Conservation (phyloP, 2,888 invertebrate genomes). For the Drosophila prostipennis region DNA sequence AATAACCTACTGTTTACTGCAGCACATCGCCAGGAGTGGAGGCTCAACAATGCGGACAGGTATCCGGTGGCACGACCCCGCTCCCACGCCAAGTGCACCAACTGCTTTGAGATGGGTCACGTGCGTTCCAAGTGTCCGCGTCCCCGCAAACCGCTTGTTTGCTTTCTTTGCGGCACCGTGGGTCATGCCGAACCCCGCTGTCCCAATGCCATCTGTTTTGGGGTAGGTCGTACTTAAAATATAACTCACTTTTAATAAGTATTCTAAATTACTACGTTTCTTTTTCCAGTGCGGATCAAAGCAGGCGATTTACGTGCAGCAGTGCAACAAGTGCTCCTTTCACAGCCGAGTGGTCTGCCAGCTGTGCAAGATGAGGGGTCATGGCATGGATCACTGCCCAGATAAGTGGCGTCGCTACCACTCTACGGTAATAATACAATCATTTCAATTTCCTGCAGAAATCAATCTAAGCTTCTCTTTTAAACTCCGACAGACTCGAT, state of each 20-base stretch:
- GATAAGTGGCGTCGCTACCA: conserved; percentile 91
- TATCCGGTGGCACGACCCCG: conserved; percentile 65
- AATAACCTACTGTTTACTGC: background rate
- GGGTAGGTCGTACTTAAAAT: conserved; percentile 84
- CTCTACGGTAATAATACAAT: conserved; percentile 87
- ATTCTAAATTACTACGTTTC: too few species aligned
- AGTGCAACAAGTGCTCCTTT: conserved; percentile 87
- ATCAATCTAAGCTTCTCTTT: background rate
- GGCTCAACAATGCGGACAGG: conserved; percentile 77
- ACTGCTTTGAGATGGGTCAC: conserved; percentile 88
- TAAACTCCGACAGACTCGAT: conserved; percentile 81
- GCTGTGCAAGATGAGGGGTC: conserved; percentile 88
- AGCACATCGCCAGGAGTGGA: conserved; percentile 74
- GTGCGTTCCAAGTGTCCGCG: conserved; percentile 86
- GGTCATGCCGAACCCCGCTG: conserved; percentile 89
- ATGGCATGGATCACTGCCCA: conserved; percentile 87
- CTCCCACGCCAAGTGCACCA: conserved; percentile 86
- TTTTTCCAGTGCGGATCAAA: conserved; percentile 87
- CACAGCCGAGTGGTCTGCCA: conserved; percentile 84
- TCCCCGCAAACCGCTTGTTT: conserved; percentile 86
- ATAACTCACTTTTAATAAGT: too few species aligned
- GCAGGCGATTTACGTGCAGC: conserved; percentile 86
- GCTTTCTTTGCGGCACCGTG: conserved; percentile 88
- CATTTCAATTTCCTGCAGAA: background rate
- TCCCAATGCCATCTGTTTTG: conserved; percentile 89